A percentile compares a stretch with the other conserved stretches of the same genome.
phyloP scores from a whole-genome alignment of 2,113 vertebrate species.

The Actenoides hombroni region DNA sequence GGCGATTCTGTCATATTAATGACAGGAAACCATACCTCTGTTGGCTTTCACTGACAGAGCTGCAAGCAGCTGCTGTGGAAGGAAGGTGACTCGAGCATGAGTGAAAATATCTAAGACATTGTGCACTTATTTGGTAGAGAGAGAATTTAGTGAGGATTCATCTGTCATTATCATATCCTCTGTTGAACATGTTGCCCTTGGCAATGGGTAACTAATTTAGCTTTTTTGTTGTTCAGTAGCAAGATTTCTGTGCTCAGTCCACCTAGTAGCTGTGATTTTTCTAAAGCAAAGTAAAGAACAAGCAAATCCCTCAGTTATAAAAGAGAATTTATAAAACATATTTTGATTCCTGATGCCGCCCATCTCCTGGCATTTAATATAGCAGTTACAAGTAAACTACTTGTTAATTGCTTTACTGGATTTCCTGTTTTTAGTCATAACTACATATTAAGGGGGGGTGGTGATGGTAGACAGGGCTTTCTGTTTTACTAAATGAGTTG shows the following conservation, averaged over 20 bases:
- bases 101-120: conserved; percentile 71
- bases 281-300: background rate
- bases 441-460: background rate
- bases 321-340: background rate
- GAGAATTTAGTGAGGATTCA: conserved; percentile 62
- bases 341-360: conserved; percentile 59
- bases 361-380: conserved; percentile 37
- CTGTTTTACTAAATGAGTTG: background rate
- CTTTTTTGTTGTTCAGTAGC: conserved; percentile 64
- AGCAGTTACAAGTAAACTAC: conserved; percentile 29
- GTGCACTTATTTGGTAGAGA: conserved; percentile 62
- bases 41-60: conserved; percentile 64
- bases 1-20: conserved; percentile 20
- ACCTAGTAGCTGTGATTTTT: conserved; percentile 57
- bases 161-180: conserved; percentile 75
- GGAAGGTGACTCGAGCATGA: conserved; percentile 68
- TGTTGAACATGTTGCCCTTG: conserved; percentile 74
- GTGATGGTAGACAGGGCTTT: background rate
- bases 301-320: conserved; percentile 37
- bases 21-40: conserved; percentile 66
- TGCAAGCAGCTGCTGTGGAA: conserved; percentile 69
- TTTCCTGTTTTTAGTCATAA: conserved; percentile 23
- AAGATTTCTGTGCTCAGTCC: conserved; percentile 57
- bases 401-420: conserved; percentile 52
- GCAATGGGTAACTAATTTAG: conserved; percentile 77